Conservation (phyloP, 2,888 invertebrate genomes). For the Pediacus dermestoides region DNA sequence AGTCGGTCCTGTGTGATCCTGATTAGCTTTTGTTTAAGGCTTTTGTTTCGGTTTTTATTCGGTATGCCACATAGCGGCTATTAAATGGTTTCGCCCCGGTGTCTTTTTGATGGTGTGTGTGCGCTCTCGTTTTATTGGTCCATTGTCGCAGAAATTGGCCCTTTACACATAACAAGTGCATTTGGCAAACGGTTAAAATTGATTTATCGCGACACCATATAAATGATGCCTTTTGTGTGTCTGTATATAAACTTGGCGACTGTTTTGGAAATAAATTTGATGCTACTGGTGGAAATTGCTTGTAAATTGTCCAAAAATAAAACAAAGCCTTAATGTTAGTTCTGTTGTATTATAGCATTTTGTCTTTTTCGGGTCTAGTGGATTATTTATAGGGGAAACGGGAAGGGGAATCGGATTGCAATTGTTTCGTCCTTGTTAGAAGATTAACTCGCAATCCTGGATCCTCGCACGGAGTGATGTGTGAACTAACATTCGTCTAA, state of each 20-base stretch:
- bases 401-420: no score
- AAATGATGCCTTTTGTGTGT: slow-evolving; percentile 21
- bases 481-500: slow-evolving; percentile 47
- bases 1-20: slow-evolving; percentile 24
- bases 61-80: slow-evolving; percentile 25
- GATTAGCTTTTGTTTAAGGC: slow-evolving; percentile 40
- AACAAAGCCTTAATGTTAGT: no score
- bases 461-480: slow-evolving; percentile 42
- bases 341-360: no score
- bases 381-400: no score
- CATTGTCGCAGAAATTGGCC: slow-evolving; percentile 27
- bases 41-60: slow-evolving; percentile 31
- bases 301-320: slow-evolving; percentile 8
- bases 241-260: no score
- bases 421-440: no score
- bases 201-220: slow-evolving; percentile 24
- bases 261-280: slow-evolving; percentile 20
- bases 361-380: no score
- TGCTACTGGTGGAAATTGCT: not conserved
- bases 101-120: slow-evolving; percentile 32
- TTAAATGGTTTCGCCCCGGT: slow-evolving; percentile 31
- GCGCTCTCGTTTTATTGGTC: slow-evolving; percentile 24
- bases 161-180: slow-evolving; percentile 28
- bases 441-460: slow-evolving; percentile 49
- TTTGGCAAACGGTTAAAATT: slow-evolving; percentile 28